phyloP scores from a whole-genome alignment of 1,140 invertebrate species.

The Aphelinus atriplicis region DNA sequence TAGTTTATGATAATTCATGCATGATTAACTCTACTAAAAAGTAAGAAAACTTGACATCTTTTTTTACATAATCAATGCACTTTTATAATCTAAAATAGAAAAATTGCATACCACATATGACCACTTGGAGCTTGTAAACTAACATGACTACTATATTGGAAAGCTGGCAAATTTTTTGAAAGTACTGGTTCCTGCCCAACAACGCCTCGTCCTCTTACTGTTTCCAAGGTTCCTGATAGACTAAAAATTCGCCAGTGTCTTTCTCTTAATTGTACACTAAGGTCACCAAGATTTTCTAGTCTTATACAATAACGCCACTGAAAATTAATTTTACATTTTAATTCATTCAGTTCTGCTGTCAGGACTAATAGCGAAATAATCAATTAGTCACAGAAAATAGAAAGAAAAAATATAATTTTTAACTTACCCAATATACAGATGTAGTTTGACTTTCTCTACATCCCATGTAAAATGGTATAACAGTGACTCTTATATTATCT shows the following conservation, averaged over 20 bases:
- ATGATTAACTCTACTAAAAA: not conserved
- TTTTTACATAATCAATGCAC: not conserved
- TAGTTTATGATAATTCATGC: conserved; percentile 15
- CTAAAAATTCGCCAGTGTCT: conserved; percentile 97
- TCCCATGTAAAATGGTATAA: conserved; percentile 98
- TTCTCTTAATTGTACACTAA: conserved; percentile 91
- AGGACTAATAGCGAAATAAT: conserved; percentile 11
- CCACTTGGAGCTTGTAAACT: conserved; percentile 96
- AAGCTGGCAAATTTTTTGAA: conserved; percentile 87
- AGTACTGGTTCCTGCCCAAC: conserved; percentile 95
- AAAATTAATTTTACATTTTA: conserved; percentile 42
- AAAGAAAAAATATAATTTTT: not conserved
- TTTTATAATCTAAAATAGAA: conserved; percentile 18
- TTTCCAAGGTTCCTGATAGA: conserved; percentile 92
- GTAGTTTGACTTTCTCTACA: conserved; percentile 88
- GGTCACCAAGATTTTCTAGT: conserved; percentile 90
- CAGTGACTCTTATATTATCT: conserved; percentile 93
- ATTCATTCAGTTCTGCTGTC: not conserved
- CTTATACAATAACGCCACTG: conserved; percentile 97
- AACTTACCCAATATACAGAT: conserved; percentile 89
- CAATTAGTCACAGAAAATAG: not conserved
- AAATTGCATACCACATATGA: conserved; percentile 89
- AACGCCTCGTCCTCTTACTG: conserved; percentile 91
- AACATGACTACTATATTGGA: conserved; percentile 97
- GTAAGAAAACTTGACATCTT: not conserved